Base-by-base conservation (phyloP, 1,140 invertebrate genomes). In the Brachionus manjavacas region DNA sequence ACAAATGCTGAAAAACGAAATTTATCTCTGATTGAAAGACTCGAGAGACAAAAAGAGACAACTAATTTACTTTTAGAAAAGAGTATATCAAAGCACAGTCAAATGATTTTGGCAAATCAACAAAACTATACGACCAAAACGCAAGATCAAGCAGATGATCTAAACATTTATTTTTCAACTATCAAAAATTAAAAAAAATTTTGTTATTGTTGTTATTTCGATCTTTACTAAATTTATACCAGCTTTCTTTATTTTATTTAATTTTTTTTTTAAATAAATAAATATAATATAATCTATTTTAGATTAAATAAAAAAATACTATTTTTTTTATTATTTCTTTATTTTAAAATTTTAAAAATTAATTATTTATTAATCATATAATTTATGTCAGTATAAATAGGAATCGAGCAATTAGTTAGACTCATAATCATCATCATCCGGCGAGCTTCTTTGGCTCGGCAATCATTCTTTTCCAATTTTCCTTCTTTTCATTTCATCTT, bases 1-100 rank as follows among this genome's bases (percentile, higher is more conserved):
- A 1, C 9, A 7, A 41, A 41, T 2, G 31, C 35, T 20, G 46
- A 49, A 25, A 76, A 49, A 25, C 2, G 25, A 76, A 76, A 76
- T 49, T 25, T 76, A 23, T 64, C 76, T 1, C 46, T 81, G 3
- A 60, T 81, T 23, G 52, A 81, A 46, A 81, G 60, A 81, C 41
- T 81, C n/a, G 64, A 81, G 25, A 39, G 11, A 43, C 79, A 81
- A 46, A 81, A 81, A 64, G 79, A 81, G 43, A 64, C 28, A 25
- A 46, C 79, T 14, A 81, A 68, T 81, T 39, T 43, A 41, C 79
- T 81, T 39, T 43, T 81, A n/a, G 52, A 60, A 16, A 68, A 60
- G 35, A 81, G 79, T 46, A 81, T 35, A 68, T 31, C 52, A 12
- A 81, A 81, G 39, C 79, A 81, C 35, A 60, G 52, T 41, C 49